Base-by-base conservation (phyloP, 1,140 invertebrate genomes). In the Drosophila lowei region DNA sequence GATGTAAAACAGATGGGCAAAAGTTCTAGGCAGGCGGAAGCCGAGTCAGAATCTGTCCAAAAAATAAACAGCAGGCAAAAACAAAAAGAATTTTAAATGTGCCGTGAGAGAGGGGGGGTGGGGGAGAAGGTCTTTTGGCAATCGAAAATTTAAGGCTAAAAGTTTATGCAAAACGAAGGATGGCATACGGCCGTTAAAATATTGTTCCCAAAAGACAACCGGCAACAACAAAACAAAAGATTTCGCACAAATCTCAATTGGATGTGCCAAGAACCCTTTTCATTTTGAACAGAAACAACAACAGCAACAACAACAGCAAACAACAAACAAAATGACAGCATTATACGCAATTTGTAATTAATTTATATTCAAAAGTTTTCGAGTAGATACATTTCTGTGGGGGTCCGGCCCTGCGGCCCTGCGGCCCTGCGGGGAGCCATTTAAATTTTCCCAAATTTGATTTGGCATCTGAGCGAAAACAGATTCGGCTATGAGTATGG, bases 51-150 rank as follows among this genome's bases (percentile, higher is more conserved):
- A 77, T 41, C 56, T 38, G 28, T 42, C 28, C 16, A 15, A 55
- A 7, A 42, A 15, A 47, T 11, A 44, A 16, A 16, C 21, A 38
- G 25, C 28, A 16, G 16, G 30, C 18, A 6, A 16, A 42, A 72
- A 85, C 58, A 85, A 85, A 85, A 64, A 70, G 80, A 85, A 85
- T 79, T 68, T 52, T 49, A 76, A 76, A 85, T 72, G 56, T 61
- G 41, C 30, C 47, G 23, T 48, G 55, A 55, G 46, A 1, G 6
- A 15, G 9, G 30, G 21, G 2, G 8, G 18, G 16, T 9, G 18
- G 11, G 18, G 9, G 11, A 21, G 34, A 48, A 38, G 30, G 44
- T 23, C 48, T 38, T 64, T 63, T 62, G 52, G 41, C 50, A 72
- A 52, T 72, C 54, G n/a, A 7, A 79, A 74, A 83, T 78, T 66